Base-by-base conservation (phyloP, 92 coral and sea anemone genomes). In the Epizoanthus scotinus region DNA sequence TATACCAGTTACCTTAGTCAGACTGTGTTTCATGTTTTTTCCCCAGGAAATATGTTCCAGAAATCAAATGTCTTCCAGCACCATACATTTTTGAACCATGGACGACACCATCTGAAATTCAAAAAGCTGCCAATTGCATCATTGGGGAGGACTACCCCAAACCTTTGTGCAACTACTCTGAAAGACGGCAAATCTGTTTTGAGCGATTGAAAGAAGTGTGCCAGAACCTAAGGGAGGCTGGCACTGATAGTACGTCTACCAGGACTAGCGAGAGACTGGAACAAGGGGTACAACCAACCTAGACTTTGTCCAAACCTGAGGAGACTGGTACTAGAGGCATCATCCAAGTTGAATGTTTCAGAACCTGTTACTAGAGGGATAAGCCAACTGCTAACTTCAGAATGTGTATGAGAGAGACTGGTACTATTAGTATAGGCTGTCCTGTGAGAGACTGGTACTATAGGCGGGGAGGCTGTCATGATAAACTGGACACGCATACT, bases 21-120 rank as follows among this genome's bases (percentile, higher is more conserved):
- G 15, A 8, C 14, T 44, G n/a, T 44, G 17, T 42, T 40, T 49
- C 20, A 20, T 44, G 25, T 68, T 13, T 50, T 62, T 20, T 59
- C 62, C 66, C 22, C 73, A 94, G 98, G 70, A 87, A 89, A 82
- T 94, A 92, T 80, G 84, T 94, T 34, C 98, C 98, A 55, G 98
- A 91, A 68, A 86, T 94, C 64, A 85, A 83, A 19, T 84, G 91
- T 47, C 77, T 94, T 82, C 97, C 98, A n/a, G 86, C 82, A 7
- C 87, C 87, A 79, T 94, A 92, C 90, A 88, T 94, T 42, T 91
- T 83, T 65, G 93, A 94, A 59, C 98, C 98, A 0, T 94, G 98
- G 98, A 83, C 82, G 24, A 90, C 98, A 12, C 97, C 98, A 5
- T 34, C 67, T 0, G 87, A 85, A 38, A 82, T 86, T 12, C 98